Evolutionary conservation across 2,888 invertebrate species (phyloP), one percentile per base, ranked within the genome.

Genomic region (Anarsia innoxiella): DNA sequence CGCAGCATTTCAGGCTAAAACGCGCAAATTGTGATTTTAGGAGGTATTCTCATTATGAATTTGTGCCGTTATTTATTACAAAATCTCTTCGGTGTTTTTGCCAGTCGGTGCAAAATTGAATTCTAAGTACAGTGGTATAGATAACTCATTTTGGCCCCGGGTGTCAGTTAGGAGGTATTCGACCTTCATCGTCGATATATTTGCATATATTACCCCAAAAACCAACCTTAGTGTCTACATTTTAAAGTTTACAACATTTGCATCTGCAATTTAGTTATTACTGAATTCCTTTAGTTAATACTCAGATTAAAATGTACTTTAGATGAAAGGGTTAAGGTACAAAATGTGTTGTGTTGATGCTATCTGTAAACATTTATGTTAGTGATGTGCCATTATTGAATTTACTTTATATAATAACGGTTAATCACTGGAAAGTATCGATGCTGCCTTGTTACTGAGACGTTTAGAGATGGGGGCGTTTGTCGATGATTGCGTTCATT

Each of bases 321-420:
- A n/a, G n/a, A n/a, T n/a, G n/a, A n/a, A n/a, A n/a, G n/a, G n/a
- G n/a, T n/a, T n/a, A n/a, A n/a, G n/a, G n/a, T n/a, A n/a, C 53
- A 2, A 42, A 45, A 53, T 51, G 45, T 72, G 59, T 41, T 5
- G 0, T 6, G 0, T 23, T 2, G 2, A 1, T 49, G 44, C 49
- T 62, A 76, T 78, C 75, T 65, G 75, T 64, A 82, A 82, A 82
- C 74, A 82, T 69, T 41, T 68, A 65, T 65, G 68, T 74, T 76
- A 73, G 71, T 70, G 73, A 65, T 63, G 60, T 63, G 64, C 78
- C 71, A 83, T 83, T 84, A 84, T 83, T 84, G 83, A 84, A 84
- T 84, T 84, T 82, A 82, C 82, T 82, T 83, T 79, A 82, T 78
- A 82, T 83, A 83, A 83, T 84, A 83, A 79, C 78, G 77, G 70